Evolutionary conservation across 2,113 vertebrate genomes (phyloP).

Genomic region (Tautogolabrus adspersus): DNA sequence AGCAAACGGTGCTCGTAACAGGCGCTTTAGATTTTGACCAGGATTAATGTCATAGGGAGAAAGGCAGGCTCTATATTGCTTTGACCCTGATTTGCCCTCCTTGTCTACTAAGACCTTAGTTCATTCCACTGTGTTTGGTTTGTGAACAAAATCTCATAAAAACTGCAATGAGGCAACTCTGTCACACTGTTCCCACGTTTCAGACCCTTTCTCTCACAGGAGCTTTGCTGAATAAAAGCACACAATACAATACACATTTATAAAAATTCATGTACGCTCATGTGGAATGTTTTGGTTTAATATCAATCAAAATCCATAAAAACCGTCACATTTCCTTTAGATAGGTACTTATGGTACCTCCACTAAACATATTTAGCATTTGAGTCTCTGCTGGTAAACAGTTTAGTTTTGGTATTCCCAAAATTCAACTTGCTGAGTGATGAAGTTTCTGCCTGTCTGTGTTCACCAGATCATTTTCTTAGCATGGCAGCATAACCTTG

Average conservation of each 20-base stretch:
- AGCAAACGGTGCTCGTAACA: slow-evolving; percentile 3
- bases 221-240: background rate
- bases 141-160: slow-evolving; percentile 20
- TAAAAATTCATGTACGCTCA: background rate
- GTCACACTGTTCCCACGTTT: background rate
- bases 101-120: slow-evolving; percentile 14
- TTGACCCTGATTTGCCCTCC: slow-evolving; percentile 45
- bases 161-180: background rate
- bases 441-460: background rate
- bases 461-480: background rate
- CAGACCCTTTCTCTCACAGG: background rate
- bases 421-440: background rate
- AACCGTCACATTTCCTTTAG: background rate
- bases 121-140: slow-evolving; percentile 33
- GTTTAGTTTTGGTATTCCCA: background rate
- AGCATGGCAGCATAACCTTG: background rate
- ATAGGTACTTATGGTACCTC: background rate
- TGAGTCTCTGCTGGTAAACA: slow-evolving; percentile 14
- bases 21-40: slow-evolving; percentile 32
- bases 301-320: too few species aligned
- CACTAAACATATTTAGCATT: background rate
- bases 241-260: background rate
- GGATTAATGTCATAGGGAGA: slow-evolving; percentile 11
- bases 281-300: too few species aligned
- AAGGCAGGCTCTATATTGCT: slow-evolving; percentile 41